phyloP scores from a whole-genome alignment of 2,113 vertebrate species.

The Coptodon bakossiorum region DNA sequence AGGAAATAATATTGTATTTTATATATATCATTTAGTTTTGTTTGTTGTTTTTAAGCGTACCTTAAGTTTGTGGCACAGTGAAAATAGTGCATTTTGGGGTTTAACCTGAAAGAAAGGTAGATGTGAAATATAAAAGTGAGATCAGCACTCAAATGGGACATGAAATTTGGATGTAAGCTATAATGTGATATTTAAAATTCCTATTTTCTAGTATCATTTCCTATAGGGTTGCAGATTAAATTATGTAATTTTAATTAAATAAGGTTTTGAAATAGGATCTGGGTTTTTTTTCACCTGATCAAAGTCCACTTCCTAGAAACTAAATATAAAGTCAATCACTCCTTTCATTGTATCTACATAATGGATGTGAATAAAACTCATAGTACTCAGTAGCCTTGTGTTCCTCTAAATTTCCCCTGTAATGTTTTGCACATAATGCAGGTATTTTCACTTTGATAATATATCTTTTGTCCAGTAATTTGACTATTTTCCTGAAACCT shows the following conservation, averaged over 20 bases:
- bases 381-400: background rate
- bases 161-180: no score
- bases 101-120: no score
- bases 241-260: background rate
- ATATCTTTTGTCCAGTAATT: background rate
- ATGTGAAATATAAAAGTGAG: no score
- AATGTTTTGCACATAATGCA: background rate
- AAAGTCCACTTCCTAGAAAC: background rate
- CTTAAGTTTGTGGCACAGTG: no score
- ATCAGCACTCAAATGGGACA: no score
- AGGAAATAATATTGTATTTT: no score
- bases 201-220: background rate
- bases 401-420: background rate
- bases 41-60: no score
- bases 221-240: background rate
- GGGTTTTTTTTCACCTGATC: background rate
- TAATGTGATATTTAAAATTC: background rate
- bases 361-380: background rate
- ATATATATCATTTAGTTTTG: no score
- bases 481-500: background rate
- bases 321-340: background rate
- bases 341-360: background rate
- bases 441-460: background rate
- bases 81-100: no score
- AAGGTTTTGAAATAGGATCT: background rate